Base-by-base conservation (phyloP, 2,888 invertebrate genomes). In the Aradus depressus region DNA sequence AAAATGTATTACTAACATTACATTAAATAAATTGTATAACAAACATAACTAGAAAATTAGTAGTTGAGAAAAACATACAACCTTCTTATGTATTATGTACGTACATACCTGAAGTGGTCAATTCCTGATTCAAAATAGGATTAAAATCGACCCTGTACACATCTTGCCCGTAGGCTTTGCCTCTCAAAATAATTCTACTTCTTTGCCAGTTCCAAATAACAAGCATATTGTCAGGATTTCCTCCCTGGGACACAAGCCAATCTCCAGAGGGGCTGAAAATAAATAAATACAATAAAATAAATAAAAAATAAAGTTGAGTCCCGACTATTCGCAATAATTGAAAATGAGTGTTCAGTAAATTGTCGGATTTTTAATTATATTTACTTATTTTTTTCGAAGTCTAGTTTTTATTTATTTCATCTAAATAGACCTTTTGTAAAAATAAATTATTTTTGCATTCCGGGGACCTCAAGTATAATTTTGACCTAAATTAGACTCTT, bases 151-250 rank as follows among this genome's bases (percentile, higher is more conserved):
- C 82, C 53, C 79, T 73, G 59, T 77, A 79, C 1, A 91, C 82
- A 63, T 86, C 85, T 63, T 84, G 87, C 12, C 83, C 81, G 65
- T 87, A 84, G 0, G 91, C 87, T 64, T 86, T 86, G 8, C 82
- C 81, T 41, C 87, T 75, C 26, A 92, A 69, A 39, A 89, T 71
- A 48, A 89, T 85, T 60, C 71, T 77, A 51, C 81, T 81, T 14
- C 74, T 73, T 60, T 77, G 73, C 92, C 92, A 93, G 62, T 84
- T 78, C 91, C 91, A 93, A 52, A 93, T 78, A 0, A 91, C 91
- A 31, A 92, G 72, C 66, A 84, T 79, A 64, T 80, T 88, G 66
- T 93, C 92, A 0, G 92, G 92, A 54, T 83, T 80, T 6, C 82
- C 84, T 1, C 89, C 89, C 64, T 87, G 84, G 0, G 87, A 85